Base-by-base conservation (phyloP, 2,113 vertebrate genomes). In the Thamnophis sirtalis region DNA sequence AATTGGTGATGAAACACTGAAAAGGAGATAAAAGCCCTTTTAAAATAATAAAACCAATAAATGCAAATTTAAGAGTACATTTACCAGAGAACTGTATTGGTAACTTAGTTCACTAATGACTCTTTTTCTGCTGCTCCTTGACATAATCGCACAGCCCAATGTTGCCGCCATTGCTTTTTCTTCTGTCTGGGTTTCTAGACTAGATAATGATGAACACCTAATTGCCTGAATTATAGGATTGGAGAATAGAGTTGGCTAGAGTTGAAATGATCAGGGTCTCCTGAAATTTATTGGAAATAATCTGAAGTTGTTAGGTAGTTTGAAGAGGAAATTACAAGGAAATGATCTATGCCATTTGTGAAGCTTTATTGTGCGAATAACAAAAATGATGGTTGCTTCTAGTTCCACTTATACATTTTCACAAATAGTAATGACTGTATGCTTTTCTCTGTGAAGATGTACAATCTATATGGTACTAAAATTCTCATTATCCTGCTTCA, bases 311-410 rank as follows among this genome's bases (percentile, higher is more conserved):
- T 95, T 94, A 95, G 95, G 93, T 93, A 95, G 96, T 95, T 96
- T 93, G 91, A 95, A 95, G 95, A 96, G 94, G 91, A 95, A 96
- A 97, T 97, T 97, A 96, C 93, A 96, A 90, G 86, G 94, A 94
- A 96, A 95, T 96, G 96, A 96, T 96, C 94, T 95, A 94, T 90
- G 91, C 93, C 96, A 94, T 93, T 96, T 96, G 96, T 33, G 95
- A 93, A 96, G 96, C 94, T 0, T 92, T 95, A 95, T 96, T 95
- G 94, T 96, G 96, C 96, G 94, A 94, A 93, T 94, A 93, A 94
- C 94, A 95, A 96, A 94, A 95, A 96, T 94, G 96, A 96, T 95
- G 94, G 95, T 96, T 96, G 58, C 96, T 94, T 95, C 95, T 95
- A 48, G 94, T 96, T 95, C 95, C 91, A 94, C 90, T 95, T 96